Evolutionary conservation across 2,888 invertebrate species (phyloP), one percentile per base, ranked within the genome.

Genomic region (Gasteruption jaculator): DNA sequence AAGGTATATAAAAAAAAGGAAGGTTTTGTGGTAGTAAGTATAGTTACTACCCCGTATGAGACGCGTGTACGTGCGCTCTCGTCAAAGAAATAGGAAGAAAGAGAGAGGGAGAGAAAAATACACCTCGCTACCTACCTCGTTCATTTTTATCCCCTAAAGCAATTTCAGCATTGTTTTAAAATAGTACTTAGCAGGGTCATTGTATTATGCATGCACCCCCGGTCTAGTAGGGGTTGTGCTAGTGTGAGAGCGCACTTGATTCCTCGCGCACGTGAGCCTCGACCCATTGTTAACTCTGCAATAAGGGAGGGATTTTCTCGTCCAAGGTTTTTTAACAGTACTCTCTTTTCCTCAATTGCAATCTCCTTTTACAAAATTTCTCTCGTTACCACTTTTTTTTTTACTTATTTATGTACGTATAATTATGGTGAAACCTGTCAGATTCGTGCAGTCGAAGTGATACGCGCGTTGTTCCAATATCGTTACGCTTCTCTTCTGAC

Each of bases 121-220:
- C 63, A 68, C 68, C 68, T 67, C 65, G 63, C 68, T 53, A 51
- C 58, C 56, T 61, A 64, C 66, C 67, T 67, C 66, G 67, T 68
- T 69, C 70, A 71, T 71, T 70, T 70, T 71, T 70, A 71, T 70
- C 69, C 70, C 70, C 70, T 71, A 70, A 70, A 71, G 70, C 70
- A 70, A 70, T 70, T 70, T 70, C 66, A 70, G 69, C 70, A 71
- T 71, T 71, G 70, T 71, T 70, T 71, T 71, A 70, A 71, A 71
- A 71, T 71, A 70, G 70, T 71, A 71, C 70, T 71, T 71, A 71
- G 67, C 70, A 66, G 68, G 70, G 70, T 70, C 70, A 71, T 71
- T 71, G 70, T 71, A 71, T 71, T 71, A 71, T 71, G 70, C 70
- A 71, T 71, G 70, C 65, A 63, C 66, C 65, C 65, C 63, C 65